phyloP scores from a whole-genome alignment of 2,888 invertebrate species.

The Dermolepida albohirtum region DNA sequence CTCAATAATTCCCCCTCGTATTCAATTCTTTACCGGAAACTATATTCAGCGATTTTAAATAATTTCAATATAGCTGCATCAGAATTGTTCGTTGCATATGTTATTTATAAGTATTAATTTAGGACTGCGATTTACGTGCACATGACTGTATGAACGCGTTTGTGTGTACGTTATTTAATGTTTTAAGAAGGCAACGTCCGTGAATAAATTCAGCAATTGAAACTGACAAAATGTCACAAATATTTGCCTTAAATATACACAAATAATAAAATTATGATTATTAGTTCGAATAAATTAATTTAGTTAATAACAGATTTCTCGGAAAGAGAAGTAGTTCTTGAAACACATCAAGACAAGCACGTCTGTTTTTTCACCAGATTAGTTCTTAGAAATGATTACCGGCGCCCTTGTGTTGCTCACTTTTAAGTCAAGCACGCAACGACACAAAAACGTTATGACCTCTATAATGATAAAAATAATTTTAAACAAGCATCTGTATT shows the following conservation, averaged over 20 bases:
- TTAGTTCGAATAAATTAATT: slow-evolving; percentile 35
- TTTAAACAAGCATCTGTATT: slow-evolving; percentile 1
- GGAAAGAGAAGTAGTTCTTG: slow-evolving; percentile 8
- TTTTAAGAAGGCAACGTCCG: too few relatives aligned
- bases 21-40: too few relatives aligned
- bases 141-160: too few relatives aligned
- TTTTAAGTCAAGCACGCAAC: slow-evolving; percentile 18
- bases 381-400: slow-evolving; percentile 38
- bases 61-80: too few relatives aligned
- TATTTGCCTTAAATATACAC: background rate
- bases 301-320: slow-evolving; percentile 25
- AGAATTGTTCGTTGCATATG: too few relatives aligned
- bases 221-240: slow-evolving; percentile 1
- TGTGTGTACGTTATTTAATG: too few relatives aligned
- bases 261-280: slow-evolving; percentile 30
- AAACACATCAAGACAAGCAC: slow-evolving; percentile 1
- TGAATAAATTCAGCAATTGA: too few relatives aligned
- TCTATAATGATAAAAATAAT: background rate
- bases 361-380: slow-evolving; percentile 13
- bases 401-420: slow-evolving; percentile 20
- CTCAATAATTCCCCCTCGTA: too few relatives aligned
- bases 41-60: too few relatives aligned
- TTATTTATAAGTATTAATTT: too few relatives aligned
- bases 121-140: too few relatives aligned
- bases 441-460: too few relatives aligned